Evolutionary conservation across 2,113 vertebrate species (phyloP).

Genomic region (Hyperoodon ampullatus): DNA sequence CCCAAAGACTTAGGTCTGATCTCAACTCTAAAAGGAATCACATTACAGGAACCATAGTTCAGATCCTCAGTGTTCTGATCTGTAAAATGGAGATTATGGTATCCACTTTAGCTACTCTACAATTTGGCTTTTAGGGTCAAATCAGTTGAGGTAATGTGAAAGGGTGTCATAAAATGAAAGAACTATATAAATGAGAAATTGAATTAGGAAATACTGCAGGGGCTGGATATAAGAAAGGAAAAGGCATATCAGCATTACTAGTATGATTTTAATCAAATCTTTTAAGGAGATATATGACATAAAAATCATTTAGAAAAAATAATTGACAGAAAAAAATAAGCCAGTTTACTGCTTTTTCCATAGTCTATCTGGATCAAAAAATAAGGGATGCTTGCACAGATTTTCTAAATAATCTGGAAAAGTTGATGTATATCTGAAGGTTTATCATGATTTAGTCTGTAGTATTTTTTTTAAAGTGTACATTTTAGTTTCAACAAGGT

Average conservation of each 20-base stretch:
- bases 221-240: not conserved
- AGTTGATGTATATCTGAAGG: not conserved
- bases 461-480: not conserved
- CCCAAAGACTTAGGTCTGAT: not conserved
- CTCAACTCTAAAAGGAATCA: not conserved
- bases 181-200: not conserved
- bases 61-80: not conserved
- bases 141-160: not conserved
- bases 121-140: not conserved
- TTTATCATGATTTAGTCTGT: not conserved
- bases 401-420: conserved; percentile 27
- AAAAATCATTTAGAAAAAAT: conserved; percentile 12
- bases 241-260: not conserved
- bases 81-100: not conserved
- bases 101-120: not conserved
- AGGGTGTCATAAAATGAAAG: not conserved
- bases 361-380: not conserved
- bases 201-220: not conserved
- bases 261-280: not conserved
- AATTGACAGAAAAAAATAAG: not conserved
- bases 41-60: not conserved
- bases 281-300: not conserved
- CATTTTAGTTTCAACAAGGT: not conserved
- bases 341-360: not conserved
- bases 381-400: not conserved